These are phyloP conservation scores for Achroia grisella DNA, from an alignment of 1,140 invertebrate genomes.

Conservation along the genomic window DNA sequence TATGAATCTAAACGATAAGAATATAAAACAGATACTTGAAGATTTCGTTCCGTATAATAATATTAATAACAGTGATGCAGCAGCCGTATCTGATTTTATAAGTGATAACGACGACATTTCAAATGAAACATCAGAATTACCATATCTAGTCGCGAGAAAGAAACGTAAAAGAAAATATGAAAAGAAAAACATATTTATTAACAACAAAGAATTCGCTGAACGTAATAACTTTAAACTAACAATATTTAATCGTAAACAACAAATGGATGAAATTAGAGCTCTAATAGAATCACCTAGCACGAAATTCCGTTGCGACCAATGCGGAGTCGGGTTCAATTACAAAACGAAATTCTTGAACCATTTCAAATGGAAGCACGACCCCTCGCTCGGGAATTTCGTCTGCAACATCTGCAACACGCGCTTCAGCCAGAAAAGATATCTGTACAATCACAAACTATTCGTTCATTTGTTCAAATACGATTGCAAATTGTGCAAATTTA, in stretches of 20 bases:
- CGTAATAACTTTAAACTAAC: conserved; percentile 23
- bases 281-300: conserved; percentile 26
- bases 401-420: conserved; percentile 12
- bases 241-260: conserved; percentile 32
- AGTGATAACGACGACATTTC: background rate
- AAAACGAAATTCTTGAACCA: conserved; percentile 24
- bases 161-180: background rate
- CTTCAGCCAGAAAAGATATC: conserved; percentile 1
- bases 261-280: conserved; percentile 22
- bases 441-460: conserved; percentile 7
- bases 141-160: background rate
- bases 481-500: conserved; percentile 7
- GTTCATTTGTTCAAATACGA: conserved; percentile 7
- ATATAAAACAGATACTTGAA: too few species aligned
- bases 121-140: background rate
- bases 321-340: conserved; percentile 45
- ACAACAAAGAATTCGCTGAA: background rate
- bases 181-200: background rate
- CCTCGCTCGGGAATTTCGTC: conserved; percentile 1
- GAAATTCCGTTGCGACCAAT: conserved; percentile 34
- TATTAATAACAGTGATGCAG: background rate
- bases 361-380: background rate
- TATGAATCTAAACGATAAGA: too few species aligned
- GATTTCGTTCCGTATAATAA: too few species aligned
- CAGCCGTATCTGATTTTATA: background rate